phyloP scores from a whole-genome alignment of 2,888 invertebrate species.

The Eupithecia dodoneata region DNA sequence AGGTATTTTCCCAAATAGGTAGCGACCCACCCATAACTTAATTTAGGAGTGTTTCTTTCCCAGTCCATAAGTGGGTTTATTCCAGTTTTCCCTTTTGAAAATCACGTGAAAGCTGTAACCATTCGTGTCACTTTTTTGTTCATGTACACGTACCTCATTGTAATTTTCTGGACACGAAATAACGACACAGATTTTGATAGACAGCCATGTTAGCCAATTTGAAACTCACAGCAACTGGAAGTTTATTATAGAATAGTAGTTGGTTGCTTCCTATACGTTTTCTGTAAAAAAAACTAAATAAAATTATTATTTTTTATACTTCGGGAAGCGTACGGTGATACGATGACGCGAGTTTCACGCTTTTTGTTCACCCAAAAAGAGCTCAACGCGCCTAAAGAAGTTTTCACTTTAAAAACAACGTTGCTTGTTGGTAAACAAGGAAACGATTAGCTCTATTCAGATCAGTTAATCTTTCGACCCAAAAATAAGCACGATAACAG shows the following conservation, averaged over 20 bases:
- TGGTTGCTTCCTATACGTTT: neutral
- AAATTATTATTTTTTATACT: too few relatives aligned
- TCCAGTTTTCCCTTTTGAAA: too few relatives aligned
- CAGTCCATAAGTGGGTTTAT: neutral
- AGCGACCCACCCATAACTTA: neutral
- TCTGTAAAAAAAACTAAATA: too few relatives aligned
- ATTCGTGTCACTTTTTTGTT: neutral
- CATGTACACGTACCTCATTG: too few relatives aligned
- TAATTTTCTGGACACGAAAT: too few relatives aligned
- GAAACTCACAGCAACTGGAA: neutral
- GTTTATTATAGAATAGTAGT: neutral
- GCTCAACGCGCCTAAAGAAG: too few relatives aligned
- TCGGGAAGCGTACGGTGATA: too few relatives aligned
- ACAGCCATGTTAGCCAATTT: too few relatives aligned
- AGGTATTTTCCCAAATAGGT: neutral
- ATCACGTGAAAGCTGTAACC: too few relatives aligned
- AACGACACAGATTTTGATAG: too few relatives aligned
- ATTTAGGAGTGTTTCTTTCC: neutral
- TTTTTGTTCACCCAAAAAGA: too few relatives aligned
- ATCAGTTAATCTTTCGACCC: neutral
- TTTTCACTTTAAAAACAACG: neutral
- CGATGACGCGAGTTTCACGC: too few relatives aligned
- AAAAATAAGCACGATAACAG: neutral
- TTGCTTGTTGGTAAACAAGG: neutral
- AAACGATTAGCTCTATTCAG: neutral